Evolutionary conservation across 2,888 invertebrate genomes (phyloP), one percentile per base, ranked within the genome.

Genomic region (Nycteola revayana): DNA sequence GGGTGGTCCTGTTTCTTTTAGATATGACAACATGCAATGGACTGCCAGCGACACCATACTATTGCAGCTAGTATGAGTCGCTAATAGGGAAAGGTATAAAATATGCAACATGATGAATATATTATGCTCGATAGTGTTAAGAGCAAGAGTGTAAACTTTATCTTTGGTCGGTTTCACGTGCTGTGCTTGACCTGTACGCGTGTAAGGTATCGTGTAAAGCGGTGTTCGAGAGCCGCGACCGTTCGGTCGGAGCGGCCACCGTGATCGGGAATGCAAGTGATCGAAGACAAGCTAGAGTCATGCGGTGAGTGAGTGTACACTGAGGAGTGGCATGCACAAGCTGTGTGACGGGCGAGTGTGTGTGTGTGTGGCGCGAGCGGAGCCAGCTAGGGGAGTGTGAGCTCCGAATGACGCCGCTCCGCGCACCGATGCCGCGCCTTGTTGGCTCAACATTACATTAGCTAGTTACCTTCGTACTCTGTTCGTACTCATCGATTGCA

Each of bases 191-290:
- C 68, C 70, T 80, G 80, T 80, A 75, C 87, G 85, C 84, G 86
- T 88, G 87, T 81, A 70, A 68, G 75, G 83, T 75, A 70, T 73
- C 79, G 78, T 87, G 86, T 86, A 51, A 86, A 85, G 86, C 86
- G 79, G 86, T 82, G 84, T 80, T 46, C 54, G 39, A 63, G 70
- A 67, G 73, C 71, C 72, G 70, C 64, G 66, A 64, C 66, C 72
- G 70, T 60, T 49, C 48, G 73, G 63, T 74, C 75, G 61, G 54
- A 56, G 66, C 65, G 69, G 73, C 72, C 80, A 75, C 78, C 76
- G 87, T 87, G 87, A 87, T 87, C 83, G 86, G 87, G 87, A 88
- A 87, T 87, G 87, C 87, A 88, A 88, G 84, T 77, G 81, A 78
- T 69, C 52, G 68, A 75, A 74, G 68, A 60, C 62, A 84, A 86